Percentiles rank a stretch among this genome's conserved stretches.
Evolutionary conservation across 2,888 invertebrate species (phyloP).

Genomic region (Pantelozetes paolii): DNA sequence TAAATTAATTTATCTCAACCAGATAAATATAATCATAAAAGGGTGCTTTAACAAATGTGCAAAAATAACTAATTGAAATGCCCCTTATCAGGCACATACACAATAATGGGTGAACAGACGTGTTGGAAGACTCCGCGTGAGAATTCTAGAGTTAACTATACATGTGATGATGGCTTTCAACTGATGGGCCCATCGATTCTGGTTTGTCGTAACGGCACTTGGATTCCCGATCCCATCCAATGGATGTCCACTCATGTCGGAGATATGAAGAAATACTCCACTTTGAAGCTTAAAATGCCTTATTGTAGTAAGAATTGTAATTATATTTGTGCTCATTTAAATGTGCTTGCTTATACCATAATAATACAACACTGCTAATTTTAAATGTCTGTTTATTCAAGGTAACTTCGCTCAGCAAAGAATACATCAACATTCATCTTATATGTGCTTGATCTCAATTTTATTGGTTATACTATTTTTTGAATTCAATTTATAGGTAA

Average conservation of each 20-base stretch:
- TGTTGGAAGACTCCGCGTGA: constrained; percentile 47
- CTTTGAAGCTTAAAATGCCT: constrained; percentile 34
- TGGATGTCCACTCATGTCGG: constrained; percentile 17
- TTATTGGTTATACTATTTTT: no score
- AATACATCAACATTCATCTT: no score
- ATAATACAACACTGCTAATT: no score
- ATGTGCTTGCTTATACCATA: no score
- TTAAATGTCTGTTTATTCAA: no score
- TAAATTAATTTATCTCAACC: no score
- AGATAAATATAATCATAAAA: not conserved
- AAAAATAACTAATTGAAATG: no score
- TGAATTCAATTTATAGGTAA: no score
- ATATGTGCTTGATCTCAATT: no score
- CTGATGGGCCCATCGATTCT: constrained; percentile 43
- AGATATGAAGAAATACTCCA: constrained; percentile 16
- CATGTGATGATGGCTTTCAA: constrained; percentile 43
- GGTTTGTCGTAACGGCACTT: constrained; percentile 45
- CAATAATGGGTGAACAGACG: constrained; percentile 42
- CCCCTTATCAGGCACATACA: not conserved
- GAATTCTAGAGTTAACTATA: constrained; percentile 44
- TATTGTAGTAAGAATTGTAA: constrained; percentile 35
- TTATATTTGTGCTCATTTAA: no score
- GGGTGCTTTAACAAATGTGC: not conserved
- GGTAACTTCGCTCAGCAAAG: no score
- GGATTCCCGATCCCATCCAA: constrained; percentile 41